Percentiles rank a stretch among this genome's conserved stretches.
Conservation (phyloP, 2,888 invertebrate genomes). For the Agrochola lychnidis region DNA sequence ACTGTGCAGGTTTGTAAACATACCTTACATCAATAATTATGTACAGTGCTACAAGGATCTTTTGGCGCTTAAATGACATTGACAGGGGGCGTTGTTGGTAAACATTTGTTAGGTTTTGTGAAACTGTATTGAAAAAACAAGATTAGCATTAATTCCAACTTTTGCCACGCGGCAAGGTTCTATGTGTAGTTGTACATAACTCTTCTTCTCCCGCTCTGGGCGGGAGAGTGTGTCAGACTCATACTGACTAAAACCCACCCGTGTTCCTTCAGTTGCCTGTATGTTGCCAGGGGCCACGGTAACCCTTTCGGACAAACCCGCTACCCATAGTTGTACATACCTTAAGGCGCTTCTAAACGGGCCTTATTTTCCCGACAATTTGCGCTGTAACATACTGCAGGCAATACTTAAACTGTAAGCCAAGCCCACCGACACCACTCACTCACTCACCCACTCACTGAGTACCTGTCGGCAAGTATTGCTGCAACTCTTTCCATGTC, state of each 20-base stretch:
- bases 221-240: too few relatives aligned
- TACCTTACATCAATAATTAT: background rate
- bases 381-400: background rate
- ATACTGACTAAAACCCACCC: too few relatives aligned
- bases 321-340: too few relatives aligned
- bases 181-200: background rate
- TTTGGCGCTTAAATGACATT: background rate
- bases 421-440: too few relatives aligned
- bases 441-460: too few relatives aligned
- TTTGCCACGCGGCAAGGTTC: background rate
- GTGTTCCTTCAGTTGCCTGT: too few relatives aligned
- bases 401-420: background rate
- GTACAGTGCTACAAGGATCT: background rate
- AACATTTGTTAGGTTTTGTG: background rate
- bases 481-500: background rate
- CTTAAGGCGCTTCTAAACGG: background rate
- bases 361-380: background rate
- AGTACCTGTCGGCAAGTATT: too few relatives aligned
- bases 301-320: too few relatives aligned
- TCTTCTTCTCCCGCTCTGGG: too few relatives aligned
- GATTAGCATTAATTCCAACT: background rate
- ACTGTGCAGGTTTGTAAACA: constrained; percentile 91
- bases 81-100: background rate
- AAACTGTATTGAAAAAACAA: background rate
- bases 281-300: too few relatives aligned